Evolutionary conservation across 23 tunicate genomes (phyloP), one percentile per base, ranked within the genome.

Genomic region (Trididemnum clinides): DNA sequence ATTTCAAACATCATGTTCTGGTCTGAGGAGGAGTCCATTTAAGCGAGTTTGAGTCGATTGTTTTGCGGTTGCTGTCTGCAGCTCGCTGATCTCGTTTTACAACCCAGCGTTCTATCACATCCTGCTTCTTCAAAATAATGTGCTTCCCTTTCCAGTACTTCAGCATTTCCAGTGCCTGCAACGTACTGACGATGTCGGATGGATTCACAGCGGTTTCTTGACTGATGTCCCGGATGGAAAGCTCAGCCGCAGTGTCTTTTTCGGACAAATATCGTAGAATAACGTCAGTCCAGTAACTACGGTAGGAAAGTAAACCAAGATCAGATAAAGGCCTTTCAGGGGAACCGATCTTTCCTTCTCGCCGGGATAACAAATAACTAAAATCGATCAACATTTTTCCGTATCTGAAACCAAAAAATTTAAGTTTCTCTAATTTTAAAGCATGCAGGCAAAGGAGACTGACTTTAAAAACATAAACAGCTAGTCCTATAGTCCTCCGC

Each of bases 141-240:
- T 95, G 98, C 82, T 95, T 95, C 10, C 98, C 98, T 72, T 89
- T 89, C 98, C 98, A 95, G 76, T 95, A 95, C 69, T 95, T 95
- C 19, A 95, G 82, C 93, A 88, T 95, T 75, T 95, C 90, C 81
- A 92, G 65, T 0, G 97, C 97, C 66, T 95, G 98, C 35, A 95
- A 78, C 2, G 98, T 95, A 51, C 93, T 88, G 29, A 95, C 98
- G 30, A 95, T 86, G 38, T 95, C 98, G 30, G 93, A 71, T 0
- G 93, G 98, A 64, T 88, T 81, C 12, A 95, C 93, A 0, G 93
- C 98, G 34, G 98, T 88, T 59, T 95, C 93, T 69, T 84, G 95
- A 44, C 93, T 88, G 27, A 95, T 84, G 57, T 95, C 98, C 1
- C 98, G 84, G 50, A 95, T 89, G 12, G 93, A 89, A 26, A 87